phyloP scores from a whole-genome alignment of 2,113 vertebrate genomes.

The Calidris pygmaea region DNA sequence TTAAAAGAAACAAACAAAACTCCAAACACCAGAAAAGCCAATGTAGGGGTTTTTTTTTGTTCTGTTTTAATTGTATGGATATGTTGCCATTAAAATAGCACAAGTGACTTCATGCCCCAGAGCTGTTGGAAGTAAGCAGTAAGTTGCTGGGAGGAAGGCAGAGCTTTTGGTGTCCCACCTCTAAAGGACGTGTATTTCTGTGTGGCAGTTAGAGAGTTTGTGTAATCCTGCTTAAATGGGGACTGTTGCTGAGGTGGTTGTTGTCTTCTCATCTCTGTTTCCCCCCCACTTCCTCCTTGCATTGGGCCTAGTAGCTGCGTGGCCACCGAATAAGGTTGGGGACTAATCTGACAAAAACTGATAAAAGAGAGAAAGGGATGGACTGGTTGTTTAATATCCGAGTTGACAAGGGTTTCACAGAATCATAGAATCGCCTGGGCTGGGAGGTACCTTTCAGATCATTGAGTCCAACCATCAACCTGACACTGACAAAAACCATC shows the following conservation, averaged over 20 bases:
- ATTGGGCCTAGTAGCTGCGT: background rate
- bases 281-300: background rate
- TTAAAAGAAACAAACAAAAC: background rate
- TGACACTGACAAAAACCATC: no score
- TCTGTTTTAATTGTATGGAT: background rate
- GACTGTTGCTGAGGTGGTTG: background rate
- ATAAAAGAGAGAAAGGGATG: background rate
- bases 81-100: background rate
- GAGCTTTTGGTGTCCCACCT: background rate
- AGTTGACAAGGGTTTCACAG: background rate
- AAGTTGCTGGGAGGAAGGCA: background rate
- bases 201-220: background rate
- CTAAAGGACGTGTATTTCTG: accelerated
- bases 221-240: background rate
- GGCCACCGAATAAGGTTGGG: background rate
- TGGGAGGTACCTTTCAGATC: no score
- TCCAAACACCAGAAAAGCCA: background rate
- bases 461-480: no score
- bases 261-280: background rate
- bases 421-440: no score
- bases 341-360: background rate
- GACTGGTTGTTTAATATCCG: background rate
- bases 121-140: background rate
- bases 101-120: background rate
- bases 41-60: background rate